phyloP scores from a whole-genome alignment of 2,888 invertebrate species.

The Cheilosia impressa region DNA sequence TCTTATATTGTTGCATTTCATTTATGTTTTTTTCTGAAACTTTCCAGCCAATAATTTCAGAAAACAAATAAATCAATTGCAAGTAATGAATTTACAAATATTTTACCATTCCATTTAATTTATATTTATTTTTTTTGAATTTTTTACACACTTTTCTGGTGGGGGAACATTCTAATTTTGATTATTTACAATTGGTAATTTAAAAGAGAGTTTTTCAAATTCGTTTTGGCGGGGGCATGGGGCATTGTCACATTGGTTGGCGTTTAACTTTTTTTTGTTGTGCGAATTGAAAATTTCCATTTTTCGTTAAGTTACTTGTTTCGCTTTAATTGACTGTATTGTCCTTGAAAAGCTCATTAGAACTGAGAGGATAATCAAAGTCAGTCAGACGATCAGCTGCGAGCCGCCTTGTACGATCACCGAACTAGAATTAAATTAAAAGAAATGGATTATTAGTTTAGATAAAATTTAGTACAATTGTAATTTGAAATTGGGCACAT shows the following conservation, averaged over 20 bases:
- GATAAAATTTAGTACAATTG: not conserved
- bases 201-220: conserved; percentile 38
- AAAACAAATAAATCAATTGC: conserved; percentile 42
- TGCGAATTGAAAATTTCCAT: conserved; percentile 37
- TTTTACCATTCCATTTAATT: conserved; percentile 22
- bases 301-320: not conserved
- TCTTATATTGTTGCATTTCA: conserved; percentile 58
- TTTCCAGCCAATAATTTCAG: conserved; percentile 76
- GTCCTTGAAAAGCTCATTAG: conserved; percentile 79
- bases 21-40: conserved; percentile 63
- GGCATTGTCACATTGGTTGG: conserved; percentile 26
- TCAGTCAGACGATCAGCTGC: conserved; percentile 78
- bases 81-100: conserved; percentile 44
- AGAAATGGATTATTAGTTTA: not conserved
- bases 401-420: conserved; percentile 78
- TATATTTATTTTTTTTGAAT: conserved; percentile 42
- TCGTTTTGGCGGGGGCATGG: conserved; percentile 6
- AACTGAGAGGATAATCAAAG: conserved; percentile 79
- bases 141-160: conserved; percentile 58
- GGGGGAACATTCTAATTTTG: conserved; percentile 42
- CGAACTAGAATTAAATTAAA: conserved; percentile 77
- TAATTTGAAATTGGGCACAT: not conserved
- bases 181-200: conserved; percentile 71
- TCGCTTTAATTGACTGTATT: conserved; percentile 62
- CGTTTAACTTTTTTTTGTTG: conserved; percentile 13